Conservation (phyloP, 2,797 vertebrate species). For the Spheniscus humboldti region DNA sequence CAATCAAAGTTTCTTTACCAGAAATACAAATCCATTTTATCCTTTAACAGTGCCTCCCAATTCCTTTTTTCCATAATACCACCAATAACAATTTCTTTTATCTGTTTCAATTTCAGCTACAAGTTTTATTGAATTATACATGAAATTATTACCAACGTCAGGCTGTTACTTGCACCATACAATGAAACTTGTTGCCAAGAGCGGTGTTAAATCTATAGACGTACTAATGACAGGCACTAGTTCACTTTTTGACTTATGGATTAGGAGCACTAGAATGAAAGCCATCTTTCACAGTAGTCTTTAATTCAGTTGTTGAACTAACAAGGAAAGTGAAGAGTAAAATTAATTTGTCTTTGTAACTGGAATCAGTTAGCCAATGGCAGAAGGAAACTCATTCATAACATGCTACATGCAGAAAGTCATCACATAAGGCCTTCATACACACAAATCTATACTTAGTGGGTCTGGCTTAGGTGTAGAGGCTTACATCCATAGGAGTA, state of each 20-base stretch:
- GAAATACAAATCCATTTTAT: neutral
- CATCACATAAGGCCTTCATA: neutral
- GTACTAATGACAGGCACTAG: neutral
- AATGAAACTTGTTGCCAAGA: neutral
- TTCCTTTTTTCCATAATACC: neutral
- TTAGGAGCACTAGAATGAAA: conserved; percentile 17
- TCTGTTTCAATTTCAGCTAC: neutral
- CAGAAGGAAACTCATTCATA: neutral
- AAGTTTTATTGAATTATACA: neutral
- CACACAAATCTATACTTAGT: neutral
- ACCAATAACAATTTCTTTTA: neutral
- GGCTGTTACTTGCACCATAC: neutral
- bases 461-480: neutral
- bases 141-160: neutral
- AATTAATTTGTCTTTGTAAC: neutral
- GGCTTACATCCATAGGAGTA: neutral
- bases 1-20: neutral
- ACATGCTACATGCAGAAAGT: neutral
- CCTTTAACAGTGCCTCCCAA: neutral
- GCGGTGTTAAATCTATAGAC: neutral
- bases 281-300: neutral
- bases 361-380: neutral
- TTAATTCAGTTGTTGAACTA: neutral
- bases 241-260: neutral
- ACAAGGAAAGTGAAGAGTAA: neutral